phyloP scores from a whole-genome alignment of 2,113 vertebrate species.

The Mesoclemmys tuberculata region DNA sequence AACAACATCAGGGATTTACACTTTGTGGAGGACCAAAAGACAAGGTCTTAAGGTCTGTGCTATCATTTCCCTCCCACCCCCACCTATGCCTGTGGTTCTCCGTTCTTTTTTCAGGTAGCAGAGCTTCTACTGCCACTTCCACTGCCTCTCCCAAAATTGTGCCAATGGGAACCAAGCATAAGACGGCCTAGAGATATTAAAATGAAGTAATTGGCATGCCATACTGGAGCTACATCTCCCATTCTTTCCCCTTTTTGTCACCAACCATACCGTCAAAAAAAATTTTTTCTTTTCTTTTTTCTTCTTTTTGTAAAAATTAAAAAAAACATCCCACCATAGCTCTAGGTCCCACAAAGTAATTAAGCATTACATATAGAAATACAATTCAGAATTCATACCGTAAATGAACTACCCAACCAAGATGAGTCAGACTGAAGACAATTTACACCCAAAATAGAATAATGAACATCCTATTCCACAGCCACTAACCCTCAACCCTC shows the following conservation, averaged over 20 bases:
- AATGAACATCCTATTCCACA: background rate
- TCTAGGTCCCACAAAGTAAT: background rate
- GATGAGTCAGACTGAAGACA: conserved; percentile 12
- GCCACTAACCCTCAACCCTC: background rate
- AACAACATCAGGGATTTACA: background rate
- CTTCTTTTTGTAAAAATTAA: background rate
- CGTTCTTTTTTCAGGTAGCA: background rate
- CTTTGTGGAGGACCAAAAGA: background rate
- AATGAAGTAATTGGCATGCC: conserved; percentile 5
- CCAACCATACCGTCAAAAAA: background rate
- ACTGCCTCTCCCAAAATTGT: background rate
- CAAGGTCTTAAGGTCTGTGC: background rate
- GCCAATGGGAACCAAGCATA: background rate
- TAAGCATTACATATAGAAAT: background rate
- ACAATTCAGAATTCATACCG: background rate
- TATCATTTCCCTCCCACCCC: background rate
- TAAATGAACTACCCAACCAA: background rate
- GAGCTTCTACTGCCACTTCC: background rate
- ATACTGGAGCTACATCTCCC: background rate
- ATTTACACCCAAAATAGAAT: background rate
- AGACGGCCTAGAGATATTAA: background rate
- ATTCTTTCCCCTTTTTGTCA: background rate
- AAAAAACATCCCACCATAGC: background rate
- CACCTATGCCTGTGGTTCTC: background rate
- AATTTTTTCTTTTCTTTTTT: background rate